Percentiles rank a stretch among this genome's conserved stretches.
Conservation (phyloP, 2,113 vertebrate species). For the Gobius niger region DNA sequence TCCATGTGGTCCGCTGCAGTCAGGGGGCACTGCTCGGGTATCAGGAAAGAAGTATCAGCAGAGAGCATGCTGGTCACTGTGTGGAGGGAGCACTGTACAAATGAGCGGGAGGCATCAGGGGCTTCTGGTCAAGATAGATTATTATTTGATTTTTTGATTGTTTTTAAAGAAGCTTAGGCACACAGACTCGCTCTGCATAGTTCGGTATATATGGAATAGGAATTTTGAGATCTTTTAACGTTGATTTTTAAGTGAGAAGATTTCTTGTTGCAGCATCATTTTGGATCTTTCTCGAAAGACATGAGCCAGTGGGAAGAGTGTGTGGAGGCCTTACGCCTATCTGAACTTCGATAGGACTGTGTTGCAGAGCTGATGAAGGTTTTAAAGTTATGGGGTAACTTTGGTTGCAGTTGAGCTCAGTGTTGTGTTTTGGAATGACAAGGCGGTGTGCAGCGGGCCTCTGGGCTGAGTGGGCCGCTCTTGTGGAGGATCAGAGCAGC, state of each 20-base stretch:
- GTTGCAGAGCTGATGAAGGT: constrained; percentile 53
- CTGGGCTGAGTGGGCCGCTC: constrained; percentile 78
- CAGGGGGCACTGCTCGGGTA: constrained; percentile 32
- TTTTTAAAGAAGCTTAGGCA: too few species aligned
- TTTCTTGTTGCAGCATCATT: background rate
- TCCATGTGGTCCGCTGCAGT: constrained; percentile 23
- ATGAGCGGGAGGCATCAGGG: background rate
- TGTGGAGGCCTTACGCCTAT: constrained; percentile 14
- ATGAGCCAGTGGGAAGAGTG: background rate
- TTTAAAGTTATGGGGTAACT: constrained; percentile 62
- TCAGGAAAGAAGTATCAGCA: constrained; percentile 10
- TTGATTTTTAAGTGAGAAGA: too few species aligned
- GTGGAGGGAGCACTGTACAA: background rate
- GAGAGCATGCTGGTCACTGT: constrained; percentile 8
- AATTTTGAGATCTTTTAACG: too few species aligned
- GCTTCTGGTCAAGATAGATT: background rate
- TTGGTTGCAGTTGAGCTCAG: constrained; percentile 68
- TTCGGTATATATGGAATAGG: too few species aligned
- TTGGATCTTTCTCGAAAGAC: background rate
- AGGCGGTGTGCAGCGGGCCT: constrained; percentile 65
- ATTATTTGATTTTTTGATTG: background rate
- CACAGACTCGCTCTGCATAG: too few species aligned
- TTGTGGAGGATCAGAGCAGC: constrained; percentile 85
- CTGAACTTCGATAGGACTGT: constrained; percentile 34
- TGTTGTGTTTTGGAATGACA: constrained; percentile 76